These are phyloP conservation scores for Toxotes lorentzi DNA, from an alignment of 2,797 vertebrate genomes.

Conservation along the genomic window DNA sequence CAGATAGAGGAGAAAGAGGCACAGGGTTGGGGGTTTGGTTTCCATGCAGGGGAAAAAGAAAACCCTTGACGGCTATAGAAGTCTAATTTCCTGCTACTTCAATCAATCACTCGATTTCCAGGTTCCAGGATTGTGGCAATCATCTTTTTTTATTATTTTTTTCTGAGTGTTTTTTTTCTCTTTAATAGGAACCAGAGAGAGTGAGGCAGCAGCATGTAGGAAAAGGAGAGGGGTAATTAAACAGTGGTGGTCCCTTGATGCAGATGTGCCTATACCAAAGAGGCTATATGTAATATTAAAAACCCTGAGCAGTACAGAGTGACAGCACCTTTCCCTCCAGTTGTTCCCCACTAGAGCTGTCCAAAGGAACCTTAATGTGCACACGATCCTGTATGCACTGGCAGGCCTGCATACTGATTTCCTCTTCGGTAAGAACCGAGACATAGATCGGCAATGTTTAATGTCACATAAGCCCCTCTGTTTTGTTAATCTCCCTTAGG, in stretches of 20 bases:
- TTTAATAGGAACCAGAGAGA: conserved; percentile 66
- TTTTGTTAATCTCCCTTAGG: conserved; percentile 11
- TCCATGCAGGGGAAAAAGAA: conserved; percentile 51
- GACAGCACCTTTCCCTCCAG: conserved; percentile 64
- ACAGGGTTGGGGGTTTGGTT: conserved; percentile 19
- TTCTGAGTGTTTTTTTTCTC: conserved; percentile 12
- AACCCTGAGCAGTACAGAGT: conserved; percentile 62
- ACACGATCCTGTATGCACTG: conserved; percentile 36
- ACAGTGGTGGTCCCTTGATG: conserved; percentile 73
- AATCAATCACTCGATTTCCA: conserved; percentile 77
- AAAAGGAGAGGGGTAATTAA: conserved; percentile 64
- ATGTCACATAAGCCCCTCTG: conserved; percentile 10
- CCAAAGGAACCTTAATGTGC: conserved; percentile 42
- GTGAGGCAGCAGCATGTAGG: conserved; percentile 74
- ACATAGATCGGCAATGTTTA: conserved; percentile 27
- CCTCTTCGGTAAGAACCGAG: conserved; percentile 17
- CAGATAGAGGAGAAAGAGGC: conserved; percentile 42
- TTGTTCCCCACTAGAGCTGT: conserved; percentile 48
- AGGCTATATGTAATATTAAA: conserved; percentile 83
- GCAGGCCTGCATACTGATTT: conserved; percentile 38
- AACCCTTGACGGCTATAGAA: conserved; percentile 52
- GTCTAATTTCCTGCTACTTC: conserved; percentile 68
- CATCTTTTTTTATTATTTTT: conserved; percentile 50
- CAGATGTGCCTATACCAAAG: conserved; percentile 92
- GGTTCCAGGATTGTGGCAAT: conserved; percentile 75